A percentile compares a stretch with the other conserved stretches of the same genome.
Evolutionary conservation across 2,797 vertebrate genomes (phyloP).

Genomic region (Mico argentatus): DNA sequence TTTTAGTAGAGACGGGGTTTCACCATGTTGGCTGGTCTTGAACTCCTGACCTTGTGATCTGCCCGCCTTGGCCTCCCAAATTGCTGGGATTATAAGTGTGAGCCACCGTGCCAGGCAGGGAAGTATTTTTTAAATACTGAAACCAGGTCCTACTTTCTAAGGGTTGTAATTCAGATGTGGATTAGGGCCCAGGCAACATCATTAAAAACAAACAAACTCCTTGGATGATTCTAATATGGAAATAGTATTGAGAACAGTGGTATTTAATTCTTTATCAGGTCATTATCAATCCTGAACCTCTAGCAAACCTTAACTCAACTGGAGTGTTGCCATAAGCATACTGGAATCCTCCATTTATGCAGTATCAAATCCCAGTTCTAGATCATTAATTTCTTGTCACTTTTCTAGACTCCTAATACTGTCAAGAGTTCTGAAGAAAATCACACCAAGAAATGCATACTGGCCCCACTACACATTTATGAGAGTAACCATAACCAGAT

Average conservation of each 20-base stretch:
- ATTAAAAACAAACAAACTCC: background rate
- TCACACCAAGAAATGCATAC: background rate
- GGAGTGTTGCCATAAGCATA: background rate
- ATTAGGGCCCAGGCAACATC: background rate
- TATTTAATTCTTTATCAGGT: background rate
- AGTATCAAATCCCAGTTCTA: background rate
- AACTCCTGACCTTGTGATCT: background rate
- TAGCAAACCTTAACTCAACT: background rate
- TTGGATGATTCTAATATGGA: background rate
- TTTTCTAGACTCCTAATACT: background rate
- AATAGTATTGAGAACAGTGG: background rate
- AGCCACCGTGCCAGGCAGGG: background rate
- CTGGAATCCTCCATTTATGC: background rate
- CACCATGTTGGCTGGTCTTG: background rate
- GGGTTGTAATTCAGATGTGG: background rate
- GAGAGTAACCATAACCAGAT: background rate
- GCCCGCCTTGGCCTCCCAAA: too few relatives aligned
- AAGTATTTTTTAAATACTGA: background rate
- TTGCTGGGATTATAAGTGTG: too few relatives aligned
- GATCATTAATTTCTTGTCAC: background rate
- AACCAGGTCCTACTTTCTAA: background rate
- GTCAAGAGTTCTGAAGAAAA: constrained; percentile 28
- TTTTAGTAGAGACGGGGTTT: background rate
- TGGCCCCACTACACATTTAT: background rate
- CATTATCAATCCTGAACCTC: background rate